Evolutionary conservation across 2,797 vertebrate genomes (phyloP).

Genomic region (Podarcis lilfordi): DNA sequence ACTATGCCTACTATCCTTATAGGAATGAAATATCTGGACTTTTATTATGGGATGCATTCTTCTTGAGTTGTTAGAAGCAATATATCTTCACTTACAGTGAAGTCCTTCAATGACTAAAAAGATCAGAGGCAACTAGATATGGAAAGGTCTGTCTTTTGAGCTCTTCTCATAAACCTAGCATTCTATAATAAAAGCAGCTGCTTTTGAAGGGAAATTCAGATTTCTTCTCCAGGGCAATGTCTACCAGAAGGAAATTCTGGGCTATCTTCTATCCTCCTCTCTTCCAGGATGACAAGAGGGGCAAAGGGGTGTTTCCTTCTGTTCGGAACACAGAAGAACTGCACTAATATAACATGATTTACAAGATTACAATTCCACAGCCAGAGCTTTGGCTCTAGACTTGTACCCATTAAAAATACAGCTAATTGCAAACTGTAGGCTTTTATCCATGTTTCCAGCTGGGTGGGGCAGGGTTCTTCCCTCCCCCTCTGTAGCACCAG

Average conservation of each 20-base stretch:
- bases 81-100: neutral
- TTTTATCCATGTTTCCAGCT: neutral
- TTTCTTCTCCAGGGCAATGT: neutral
- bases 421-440: neutral
- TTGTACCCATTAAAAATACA: neutral
- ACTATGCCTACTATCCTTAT: neutral
- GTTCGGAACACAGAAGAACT: neutral
- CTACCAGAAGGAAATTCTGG: no score
- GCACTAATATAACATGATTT: neutral
- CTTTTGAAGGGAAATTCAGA: neutral
- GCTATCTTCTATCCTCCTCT: neutral
- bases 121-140: neutral
- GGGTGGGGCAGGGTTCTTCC: neutral
- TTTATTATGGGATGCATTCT: neutral
- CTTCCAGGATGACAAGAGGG: neutral
- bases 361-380: neutral
- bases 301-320: neutral
- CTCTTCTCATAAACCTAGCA: neutral
- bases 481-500: neutral
- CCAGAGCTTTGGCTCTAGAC: no score
- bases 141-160: neutral
- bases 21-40: neutral
- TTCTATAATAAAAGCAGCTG: neutral
- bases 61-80: fast-evolving
- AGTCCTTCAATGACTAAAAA: neutral